A percentile compares a stretch with the other conserved stretches of the same genome.
These are phyloP conservation scores for Trichechus manatus DNA, from an alignment of 2,113 vertebrate species.

Conservation along the genomic window DNA sequence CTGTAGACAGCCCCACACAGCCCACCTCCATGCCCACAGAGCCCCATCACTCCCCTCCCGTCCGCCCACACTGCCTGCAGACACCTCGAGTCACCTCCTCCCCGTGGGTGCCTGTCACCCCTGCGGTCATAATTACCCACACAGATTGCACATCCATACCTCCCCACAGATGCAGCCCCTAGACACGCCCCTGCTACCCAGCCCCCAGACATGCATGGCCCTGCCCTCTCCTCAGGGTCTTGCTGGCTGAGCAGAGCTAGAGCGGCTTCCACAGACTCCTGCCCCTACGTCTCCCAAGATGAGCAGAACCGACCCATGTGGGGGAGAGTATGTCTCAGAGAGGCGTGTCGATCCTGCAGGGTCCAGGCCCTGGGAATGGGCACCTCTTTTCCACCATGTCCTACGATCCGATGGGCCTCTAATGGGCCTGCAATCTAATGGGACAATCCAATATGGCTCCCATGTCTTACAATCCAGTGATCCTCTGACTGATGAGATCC, in stretches of 20 bases:
- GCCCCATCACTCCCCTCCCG: background rate
- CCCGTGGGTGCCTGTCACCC: background rate
- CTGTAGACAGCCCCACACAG: background rate
- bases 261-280: too few relatives aligned
- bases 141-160: fast-evolving
- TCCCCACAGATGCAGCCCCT: background rate
- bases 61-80: background rate
- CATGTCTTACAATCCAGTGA: background rate
- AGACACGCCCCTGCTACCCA: background rate
- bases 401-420: background rate
- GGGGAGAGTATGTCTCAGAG: background rate
- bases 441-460: background rate
- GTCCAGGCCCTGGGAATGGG: background rate
- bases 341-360: background rate
- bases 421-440: background rate
- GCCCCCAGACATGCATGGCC: fast-evolving
- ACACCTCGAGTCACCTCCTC: background rate
- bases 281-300: too few relatives aligned
- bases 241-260: background rate
- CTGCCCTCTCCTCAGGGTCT: background rate
- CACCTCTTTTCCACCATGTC: background rate
- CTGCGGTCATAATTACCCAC: background rate
- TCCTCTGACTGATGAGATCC: too few relatives aligned
- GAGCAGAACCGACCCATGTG: background rate
- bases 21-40: background rate